Evolutionary conservation across 2,113 vertebrate species (phyloP).

Genomic region (Salminus brasiliensis): DNA sequence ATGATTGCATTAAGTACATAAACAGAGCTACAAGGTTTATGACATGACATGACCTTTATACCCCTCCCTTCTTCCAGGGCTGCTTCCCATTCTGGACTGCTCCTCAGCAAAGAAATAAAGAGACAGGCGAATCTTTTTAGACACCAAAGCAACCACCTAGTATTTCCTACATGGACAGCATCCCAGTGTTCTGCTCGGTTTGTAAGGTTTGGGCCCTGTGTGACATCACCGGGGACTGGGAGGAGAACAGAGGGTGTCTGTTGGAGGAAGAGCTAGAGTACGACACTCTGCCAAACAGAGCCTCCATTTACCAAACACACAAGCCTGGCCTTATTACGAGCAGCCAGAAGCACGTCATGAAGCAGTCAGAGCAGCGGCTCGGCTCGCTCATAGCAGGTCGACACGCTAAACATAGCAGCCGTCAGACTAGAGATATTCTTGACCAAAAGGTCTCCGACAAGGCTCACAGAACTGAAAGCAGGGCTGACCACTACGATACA

Average conservation of each 20-base stretch:
- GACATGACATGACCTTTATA: too few species aligned
- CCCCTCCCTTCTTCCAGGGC: too few species aligned
- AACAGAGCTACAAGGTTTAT: too few species aligned
- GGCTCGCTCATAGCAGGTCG: conserved; percentile 18
- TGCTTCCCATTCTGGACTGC: background rate
- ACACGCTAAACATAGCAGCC: conserved; percentile 4
- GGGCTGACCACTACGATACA: background rate
- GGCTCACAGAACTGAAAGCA: conserved; percentile 15
- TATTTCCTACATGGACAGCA: conserved; percentile 32
- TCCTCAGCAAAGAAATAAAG: background rate
- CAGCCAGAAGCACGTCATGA: conserved; percentile 45
- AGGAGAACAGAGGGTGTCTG: conserved; percentile 52
- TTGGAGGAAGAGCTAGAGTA: conserved; percentile 32
- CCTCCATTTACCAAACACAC: conserved; percentile 67
- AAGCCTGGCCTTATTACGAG: conserved; percentile 67
- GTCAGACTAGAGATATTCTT: conserved; percentile 28
- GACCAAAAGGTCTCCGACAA: conserved; percentile 6
- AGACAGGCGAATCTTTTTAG: background rate
- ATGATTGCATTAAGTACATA: too few species aligned
- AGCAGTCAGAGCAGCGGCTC: conserved; percentile 38
- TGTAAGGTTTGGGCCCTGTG: conserved; percentile 47
- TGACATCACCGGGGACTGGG: conserved; percentile 56
- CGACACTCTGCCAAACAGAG: conserved; percentile 65
- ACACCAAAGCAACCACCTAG: conserved; percentile 27
- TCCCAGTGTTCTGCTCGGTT: conserved; percentile 28